A percentile compares a stretch with the other conserved stretches of the same genome.
Evolutionary conservation across 2,797 vertebrate genomes (phyloP).

Genomic region (Parauchenoglanis ngamensis): DNA sequence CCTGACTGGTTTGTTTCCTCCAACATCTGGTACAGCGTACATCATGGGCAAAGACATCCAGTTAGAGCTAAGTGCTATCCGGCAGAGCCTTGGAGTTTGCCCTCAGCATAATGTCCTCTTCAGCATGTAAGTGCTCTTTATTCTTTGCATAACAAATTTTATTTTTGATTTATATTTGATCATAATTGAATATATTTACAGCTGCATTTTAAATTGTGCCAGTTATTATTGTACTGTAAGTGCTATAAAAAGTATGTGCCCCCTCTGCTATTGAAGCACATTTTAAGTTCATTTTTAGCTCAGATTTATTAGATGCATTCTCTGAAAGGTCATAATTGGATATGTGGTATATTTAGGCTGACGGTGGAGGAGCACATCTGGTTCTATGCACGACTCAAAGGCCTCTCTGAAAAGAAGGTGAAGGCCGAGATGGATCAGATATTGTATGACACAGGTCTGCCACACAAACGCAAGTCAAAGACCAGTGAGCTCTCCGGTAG

Average conservation of each 20-base stretch:
- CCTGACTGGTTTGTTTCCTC: slow-evolving; percentile 94
- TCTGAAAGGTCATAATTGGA: not conserved
- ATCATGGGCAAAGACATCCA: slow-evolving; percentile 96
- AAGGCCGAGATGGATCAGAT: slow-evolving; percentile 95
- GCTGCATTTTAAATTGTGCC: not conserved
- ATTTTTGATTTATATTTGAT: not conserved
- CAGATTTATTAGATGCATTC: not conserved
- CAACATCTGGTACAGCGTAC: slow-evolving; percentile 96
- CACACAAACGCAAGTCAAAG: slow-evolving; percentile 87
- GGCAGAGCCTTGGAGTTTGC: slow-evolving; percentile 94
- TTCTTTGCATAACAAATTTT: not conserved
- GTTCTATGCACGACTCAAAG: slow-evolving; percentile 96
- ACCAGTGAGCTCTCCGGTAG: slow-evolving; percentile 90
- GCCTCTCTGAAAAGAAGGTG: slow-evolving; percentile 86
- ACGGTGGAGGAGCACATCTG: slow-evolving; percentile 99
- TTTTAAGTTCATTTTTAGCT: not conserved
- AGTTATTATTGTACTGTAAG: not conserved
- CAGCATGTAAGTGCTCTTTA: slow-evolving; percentile 75
- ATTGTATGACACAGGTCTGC: slow-evolving; percentile 87
- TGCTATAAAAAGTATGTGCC: not conserved
- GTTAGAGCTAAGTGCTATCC: slow-evolving; percentile 86
- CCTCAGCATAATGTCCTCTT: slow-evolving; percentile 99
- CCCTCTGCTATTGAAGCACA: not conserved
- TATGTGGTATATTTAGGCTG: slow-evolving; percentile 75
- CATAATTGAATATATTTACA: not conserved